Percentiles rank a stretch among this genome's conserved stretches.
Evolutionary conservation across 2,888 invertebrate genomes (phyloP).

Genomic region (Leistus spinibarbis): DNA sequence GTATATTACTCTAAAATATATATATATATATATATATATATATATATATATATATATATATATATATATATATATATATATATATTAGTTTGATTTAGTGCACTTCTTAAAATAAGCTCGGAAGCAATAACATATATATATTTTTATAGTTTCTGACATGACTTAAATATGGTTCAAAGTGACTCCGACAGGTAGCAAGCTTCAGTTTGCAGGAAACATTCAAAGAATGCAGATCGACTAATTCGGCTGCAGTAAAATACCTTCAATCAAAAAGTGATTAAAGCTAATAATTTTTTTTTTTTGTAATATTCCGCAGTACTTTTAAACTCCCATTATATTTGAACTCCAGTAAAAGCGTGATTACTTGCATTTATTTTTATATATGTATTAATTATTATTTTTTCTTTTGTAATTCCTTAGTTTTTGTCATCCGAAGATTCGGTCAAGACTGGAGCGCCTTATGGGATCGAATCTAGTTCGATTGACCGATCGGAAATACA

Average conservation of each 20-base stretch:
- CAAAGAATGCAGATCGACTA: not conserved
- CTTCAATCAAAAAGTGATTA: too few species aligned
- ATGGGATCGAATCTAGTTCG: slow-evolving; percentile 73
- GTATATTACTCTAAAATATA: too few species aligned
- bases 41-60: too few species aligned
- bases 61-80: too few species aligned
- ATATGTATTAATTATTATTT: not conserved
- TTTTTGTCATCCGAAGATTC: slow-evolving; percentile 68
- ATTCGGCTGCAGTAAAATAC: not conserved
- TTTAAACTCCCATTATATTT: too few species aligned
- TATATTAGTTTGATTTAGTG: too few species aligned
- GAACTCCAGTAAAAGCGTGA: too few species aligned
- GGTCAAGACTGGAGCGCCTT: slow-evolving; percentile 69
- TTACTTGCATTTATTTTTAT: not conserved
- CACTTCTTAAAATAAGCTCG: too few species aligned
- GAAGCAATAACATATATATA: not conserved
- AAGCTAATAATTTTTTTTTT: too few species aligned
- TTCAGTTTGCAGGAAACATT: slow-evolving; percentile 12
- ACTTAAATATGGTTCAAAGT: not conserved
- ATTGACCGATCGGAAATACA: slow-evolving; percentile 71
- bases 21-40: too few species aligned
- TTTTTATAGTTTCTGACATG: not conserved
- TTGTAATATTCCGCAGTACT: too few species aligned
- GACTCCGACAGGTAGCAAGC: slow-evolving; percentile 15
- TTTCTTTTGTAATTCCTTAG: slow-evolving; percentile 52